Percentiles rank a stretch among this genome's conserved stretches.
phyloP scores from a whole-genome alignment of 2,888 invertebrate species.

The Adelognathus sp. region DNA sequence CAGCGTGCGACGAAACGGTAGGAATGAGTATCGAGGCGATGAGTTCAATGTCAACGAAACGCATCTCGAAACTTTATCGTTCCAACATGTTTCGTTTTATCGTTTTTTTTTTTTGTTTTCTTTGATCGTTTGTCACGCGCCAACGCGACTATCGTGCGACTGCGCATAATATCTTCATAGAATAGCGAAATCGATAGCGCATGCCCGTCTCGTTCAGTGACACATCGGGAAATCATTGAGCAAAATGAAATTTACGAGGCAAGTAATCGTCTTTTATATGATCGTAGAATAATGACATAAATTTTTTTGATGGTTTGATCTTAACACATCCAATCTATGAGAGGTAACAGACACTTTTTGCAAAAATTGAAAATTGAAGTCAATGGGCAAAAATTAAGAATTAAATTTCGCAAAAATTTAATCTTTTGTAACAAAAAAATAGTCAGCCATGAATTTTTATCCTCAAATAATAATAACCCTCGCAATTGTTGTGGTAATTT shows the following conservation, averaged over 20 bases:
- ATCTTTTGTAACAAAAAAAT: too few relatives aligned
- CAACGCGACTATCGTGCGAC: background rate
- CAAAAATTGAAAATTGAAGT: too few relatives aligned
- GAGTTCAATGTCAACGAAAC: conserved; percentile 56
- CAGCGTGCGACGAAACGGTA: background rate
- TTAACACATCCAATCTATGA: background rate
- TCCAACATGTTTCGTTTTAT: too few relatives aligned
- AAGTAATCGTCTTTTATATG: background rate
- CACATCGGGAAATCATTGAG: background rate
- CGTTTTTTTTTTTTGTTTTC: too few relatives aligned
- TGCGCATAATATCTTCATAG: background rate
- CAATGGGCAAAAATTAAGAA: too few relatives aligned
- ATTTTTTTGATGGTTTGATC: background rate
- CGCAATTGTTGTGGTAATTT: too few relatives aligned
- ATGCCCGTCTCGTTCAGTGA: background rate
- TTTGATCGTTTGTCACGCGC: conserved; percentile 45
- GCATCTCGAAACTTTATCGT: conserved; percentile 40
- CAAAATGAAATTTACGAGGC: background rate
- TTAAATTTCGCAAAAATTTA: too few relatives aligned
- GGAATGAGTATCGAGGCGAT: conserved; percentile 40
- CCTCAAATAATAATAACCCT: too few relatives aligned
- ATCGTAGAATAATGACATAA: background rate
- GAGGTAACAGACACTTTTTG: background rate
- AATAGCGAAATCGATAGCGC: conserved; percentile 1
- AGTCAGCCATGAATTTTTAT: too few relatives aligned